These are phyloP conservation scores for Hippopotamyrus pictus DNA, from an alignment of 2,797 vertebrate genomes.

Conservation along the genomic window DNA sequence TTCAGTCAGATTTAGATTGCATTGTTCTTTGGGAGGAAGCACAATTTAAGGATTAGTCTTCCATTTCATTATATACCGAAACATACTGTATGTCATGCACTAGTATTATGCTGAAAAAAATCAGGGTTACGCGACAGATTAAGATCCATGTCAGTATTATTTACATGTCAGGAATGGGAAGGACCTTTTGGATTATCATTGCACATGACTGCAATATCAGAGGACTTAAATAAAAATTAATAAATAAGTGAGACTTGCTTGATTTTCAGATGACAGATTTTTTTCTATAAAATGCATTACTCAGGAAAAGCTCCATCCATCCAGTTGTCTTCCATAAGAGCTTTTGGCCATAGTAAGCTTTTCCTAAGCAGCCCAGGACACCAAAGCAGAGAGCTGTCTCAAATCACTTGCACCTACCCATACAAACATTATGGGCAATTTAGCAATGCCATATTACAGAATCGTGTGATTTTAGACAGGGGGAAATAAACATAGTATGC, in stretches of 20 bases:
- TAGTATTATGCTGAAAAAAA: not conserved
- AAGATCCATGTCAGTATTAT: not conserved
- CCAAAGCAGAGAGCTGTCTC: not conserved
- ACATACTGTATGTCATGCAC: not conserved
- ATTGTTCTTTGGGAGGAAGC: not conserved
- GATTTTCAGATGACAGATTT: not conserved
- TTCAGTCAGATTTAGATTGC: not conserved
- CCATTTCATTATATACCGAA: not conserved
- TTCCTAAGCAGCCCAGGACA: not conserved
- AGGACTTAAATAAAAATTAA: not conserved
- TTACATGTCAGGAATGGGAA: not conserved
- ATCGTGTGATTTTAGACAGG: not conserved
- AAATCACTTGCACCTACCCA: not conserved
- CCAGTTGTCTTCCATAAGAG: not conserved
- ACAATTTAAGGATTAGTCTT: not conserved
- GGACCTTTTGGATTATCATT: slow-evolving; percentile 2
- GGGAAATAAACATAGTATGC: not conserved
- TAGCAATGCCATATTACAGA: not conserved
- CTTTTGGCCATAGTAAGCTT: not conserved
- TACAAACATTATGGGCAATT: not conserved
- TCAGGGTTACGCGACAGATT: not conserved
- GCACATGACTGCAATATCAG: not conserved
- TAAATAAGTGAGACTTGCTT: not conserved
- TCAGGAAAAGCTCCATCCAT: not conserved
- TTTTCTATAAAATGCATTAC: not conserved